A percentile compares a stretch with the other conserved stretches of the same genome.
phyloP scores from a whole-genome alignment of 2,797 vertebrate genomes.

The Pristis pectinata region DNA sequence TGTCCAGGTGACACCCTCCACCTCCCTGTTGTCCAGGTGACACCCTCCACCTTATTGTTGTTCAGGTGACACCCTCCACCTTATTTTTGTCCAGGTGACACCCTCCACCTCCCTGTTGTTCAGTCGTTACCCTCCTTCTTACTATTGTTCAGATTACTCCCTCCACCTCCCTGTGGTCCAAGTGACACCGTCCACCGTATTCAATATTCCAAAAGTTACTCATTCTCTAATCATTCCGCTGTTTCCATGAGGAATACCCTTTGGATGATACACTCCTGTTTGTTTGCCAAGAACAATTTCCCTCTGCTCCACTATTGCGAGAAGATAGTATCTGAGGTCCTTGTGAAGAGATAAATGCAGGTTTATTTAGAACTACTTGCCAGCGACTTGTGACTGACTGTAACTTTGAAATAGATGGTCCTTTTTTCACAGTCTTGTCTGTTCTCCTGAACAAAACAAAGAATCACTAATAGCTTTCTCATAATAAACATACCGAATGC shows the following conservation, averaged over 20 bases:
- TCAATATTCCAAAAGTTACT: neutral
- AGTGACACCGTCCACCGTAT: no score
- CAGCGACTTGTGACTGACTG: neutral
- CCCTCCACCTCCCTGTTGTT: no score
- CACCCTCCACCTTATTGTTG: no score
- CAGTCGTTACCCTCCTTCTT: no score
- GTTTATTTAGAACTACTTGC: neutral
- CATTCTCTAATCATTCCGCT: neutral
- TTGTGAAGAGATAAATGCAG: neutral
- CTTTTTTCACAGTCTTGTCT: neutral
- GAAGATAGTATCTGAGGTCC: neutral
- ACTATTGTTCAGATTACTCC: neutral
- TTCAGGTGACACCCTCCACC: no score
- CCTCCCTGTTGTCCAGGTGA: no score
- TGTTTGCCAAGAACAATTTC: neutral
- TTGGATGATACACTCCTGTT: neutral
- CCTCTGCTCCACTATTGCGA: no score
- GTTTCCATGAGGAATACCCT: neutral
- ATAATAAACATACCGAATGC: slow-evolving; percentile 29
- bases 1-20: no score
- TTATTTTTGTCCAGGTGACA: no score
- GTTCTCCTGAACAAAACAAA: neutral
- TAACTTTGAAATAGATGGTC: slow-evolving; percentile 10
- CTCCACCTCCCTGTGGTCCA: no score
- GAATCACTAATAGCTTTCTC: slow-evolving; percentile 1